Conservation (phyloP, 2,797 vertebrate species). For the Coranthus polyacanthus region DNA sequence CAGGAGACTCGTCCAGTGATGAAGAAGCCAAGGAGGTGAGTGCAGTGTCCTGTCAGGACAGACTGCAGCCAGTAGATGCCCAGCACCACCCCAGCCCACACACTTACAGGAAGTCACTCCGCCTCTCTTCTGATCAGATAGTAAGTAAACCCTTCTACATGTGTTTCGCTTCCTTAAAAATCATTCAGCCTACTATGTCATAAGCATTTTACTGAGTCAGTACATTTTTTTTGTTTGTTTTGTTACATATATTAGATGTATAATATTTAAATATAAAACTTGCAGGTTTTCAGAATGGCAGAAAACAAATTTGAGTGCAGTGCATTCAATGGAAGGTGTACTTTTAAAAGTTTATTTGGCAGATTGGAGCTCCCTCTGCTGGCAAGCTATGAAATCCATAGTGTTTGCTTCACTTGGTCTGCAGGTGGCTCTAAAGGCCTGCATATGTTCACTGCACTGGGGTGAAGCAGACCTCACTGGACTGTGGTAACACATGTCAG, state of each 20-base stretch:
- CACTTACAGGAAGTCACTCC: conserved; percentile 95
- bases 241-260: too few relatives aligned
- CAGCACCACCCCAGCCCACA: conserved; percentile 77
- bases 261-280: background rate
- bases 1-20: conserved; percentile 93
- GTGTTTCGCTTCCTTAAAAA: background rate
- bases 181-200: background rate
- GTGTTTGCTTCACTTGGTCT: conserved; percentile 23
- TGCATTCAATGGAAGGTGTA: background rate
- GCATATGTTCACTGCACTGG: conserved; percentile 9
- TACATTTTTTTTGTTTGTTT: too few relatives aligned
- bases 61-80: conserved; percentile 81
- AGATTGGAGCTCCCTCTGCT: conserved; percentile 73
- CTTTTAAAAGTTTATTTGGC: conserved; percentile 10
- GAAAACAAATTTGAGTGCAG: background rate
- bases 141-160: conserved; percentile 83
- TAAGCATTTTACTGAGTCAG: background rate
- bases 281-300: background rate
- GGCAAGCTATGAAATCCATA: conserved; percentile 22
- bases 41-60: conserved; percentile 84
- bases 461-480: background rate
- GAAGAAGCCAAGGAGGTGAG: conserved; percentile 92
- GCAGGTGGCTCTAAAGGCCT: conserved; percentile 69
- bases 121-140: conserved; percentile 96
- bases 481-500: background rate